Conservation (phyloP, 2,797 vertebrate genomes). For the Anabacerthia variegaticeps region DNA sequence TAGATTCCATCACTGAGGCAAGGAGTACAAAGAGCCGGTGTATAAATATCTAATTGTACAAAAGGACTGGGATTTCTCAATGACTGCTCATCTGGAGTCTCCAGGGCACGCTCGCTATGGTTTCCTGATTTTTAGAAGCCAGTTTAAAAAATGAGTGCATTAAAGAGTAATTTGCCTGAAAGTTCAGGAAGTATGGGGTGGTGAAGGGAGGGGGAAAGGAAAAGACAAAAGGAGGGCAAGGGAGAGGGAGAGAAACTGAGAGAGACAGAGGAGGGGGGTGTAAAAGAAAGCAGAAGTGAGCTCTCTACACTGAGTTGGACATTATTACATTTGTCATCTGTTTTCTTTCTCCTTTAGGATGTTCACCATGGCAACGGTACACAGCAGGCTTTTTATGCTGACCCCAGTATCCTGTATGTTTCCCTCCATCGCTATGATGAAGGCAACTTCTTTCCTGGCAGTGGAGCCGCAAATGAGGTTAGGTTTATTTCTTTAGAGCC, state of each 20-base stretch:
- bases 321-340: constrained; percentile 91
- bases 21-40: constrained; percentile 90
- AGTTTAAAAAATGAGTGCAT: constrained; percentile 90
- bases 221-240: constrained; percentile 71
- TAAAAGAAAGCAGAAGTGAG: constrained; percentile 75
- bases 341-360: constrained; percentile 91
- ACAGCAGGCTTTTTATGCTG: constrained; percentile 89
- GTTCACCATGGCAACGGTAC: constrained; percentile 93
- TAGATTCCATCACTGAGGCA: constrained; percentile 92
- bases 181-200: constrained; percentile 81
- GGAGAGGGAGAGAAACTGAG: constrained; percentile 56
- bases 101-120: constrained; percentile 85
- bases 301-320: constrained; percentile 80
- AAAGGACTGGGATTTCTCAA: constrained; percentile 92
- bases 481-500: constrained; percentile 93
- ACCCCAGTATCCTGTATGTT: constrained; percentile 93
- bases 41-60: constrained; percentile 91
- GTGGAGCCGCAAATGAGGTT: constrained; percentile 94
- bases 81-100: constrained; percentile 89
- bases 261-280: not conserved
- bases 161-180: constrained; percentile 90
- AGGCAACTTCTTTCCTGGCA: constrained; percentile 90
- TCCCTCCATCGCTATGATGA: constrained; percentile 92
- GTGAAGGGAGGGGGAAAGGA: constrained; percentile 68
- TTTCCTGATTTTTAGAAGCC: constrained; percentile 92